A percentile compares a stretch with the other conserved stretches of the same genome.
phyloP scores from a whole-genome alignment of 2,888 invertebrate species.

The Ellobium chinense region DNA sequence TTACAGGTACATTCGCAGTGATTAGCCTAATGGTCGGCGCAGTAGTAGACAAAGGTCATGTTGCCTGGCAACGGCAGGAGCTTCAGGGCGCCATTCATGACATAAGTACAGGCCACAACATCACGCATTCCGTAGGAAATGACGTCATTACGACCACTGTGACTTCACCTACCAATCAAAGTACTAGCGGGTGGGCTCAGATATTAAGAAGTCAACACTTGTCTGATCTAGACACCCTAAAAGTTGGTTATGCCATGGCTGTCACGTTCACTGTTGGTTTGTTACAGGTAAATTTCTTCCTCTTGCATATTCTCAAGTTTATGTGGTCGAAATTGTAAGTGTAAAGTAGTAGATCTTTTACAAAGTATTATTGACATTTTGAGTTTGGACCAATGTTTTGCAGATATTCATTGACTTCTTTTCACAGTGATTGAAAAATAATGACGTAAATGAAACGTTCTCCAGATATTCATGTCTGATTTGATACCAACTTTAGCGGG shows the following conservation, averaged over 20 bases:
- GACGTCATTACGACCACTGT: background rate
- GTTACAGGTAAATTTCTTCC: slow-evolving; percentile 68
- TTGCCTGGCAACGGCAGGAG: slow-evolving; percentile 49
- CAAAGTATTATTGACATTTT: too few species aligned
- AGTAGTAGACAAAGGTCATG: slow-evolving; percentile 81
- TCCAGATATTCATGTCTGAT: too few species aligned
- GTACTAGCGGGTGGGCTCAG: background rate
- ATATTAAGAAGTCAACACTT: slow-evolving; percentile 4
- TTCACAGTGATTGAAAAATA: too few species aligned
- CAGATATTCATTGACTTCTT: too few species aligned
- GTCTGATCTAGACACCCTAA: slow-evolving; percentile 49
- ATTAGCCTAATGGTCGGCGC: slow-evolving; percentile 93
- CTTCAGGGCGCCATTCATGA: slow-evolving; percentile 33
- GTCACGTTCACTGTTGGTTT: slow-evolving; percentile 86
- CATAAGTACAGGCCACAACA: slow-evolving; percentile 27
- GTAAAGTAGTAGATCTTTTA: too few species aligned
- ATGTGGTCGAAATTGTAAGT: too few species aligned
- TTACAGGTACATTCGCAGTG: slow-evolving; percentile 84
- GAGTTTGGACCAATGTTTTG: too few species aligned
- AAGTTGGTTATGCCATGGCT: slow-evolving; percentile 84
- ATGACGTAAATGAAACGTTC: too few species aligned
- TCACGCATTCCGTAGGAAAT: slow-evolving; percentile 14
- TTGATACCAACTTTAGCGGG: too few species aligned
- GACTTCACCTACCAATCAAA: background rate
- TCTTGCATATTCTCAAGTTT: too few species aligned